A percentile compares a stretch with the other conserved stretches of the same genome.
phyloP scores from a whole-genome alignment of 2,797 vertebrate species.

The Lateolabrax maculatus region DNA sequence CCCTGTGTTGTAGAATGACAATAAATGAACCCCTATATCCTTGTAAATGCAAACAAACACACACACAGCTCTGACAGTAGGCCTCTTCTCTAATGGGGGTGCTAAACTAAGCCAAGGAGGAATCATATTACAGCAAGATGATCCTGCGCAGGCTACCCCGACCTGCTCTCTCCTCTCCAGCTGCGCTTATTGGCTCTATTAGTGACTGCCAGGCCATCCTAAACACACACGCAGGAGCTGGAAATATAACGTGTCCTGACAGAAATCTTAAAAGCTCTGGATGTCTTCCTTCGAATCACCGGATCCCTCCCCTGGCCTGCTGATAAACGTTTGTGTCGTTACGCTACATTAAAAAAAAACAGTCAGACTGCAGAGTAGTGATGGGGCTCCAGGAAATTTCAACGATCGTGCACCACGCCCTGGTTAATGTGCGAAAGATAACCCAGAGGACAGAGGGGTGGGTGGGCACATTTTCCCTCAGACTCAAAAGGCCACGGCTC shows the following conservation, averaged over 20 bases:
- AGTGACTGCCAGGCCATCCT: neutral
- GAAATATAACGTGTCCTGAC: slow-evolving; percentile 14
- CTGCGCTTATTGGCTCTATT: slow-evolving; percentile 29
- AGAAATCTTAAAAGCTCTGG: slow-evolving; percentile 21
- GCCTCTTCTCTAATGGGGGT: slow-evolving; percentile 1
- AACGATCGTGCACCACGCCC: slow-evolving; percentile 49
- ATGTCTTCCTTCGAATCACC: slow-evolving; percentile 13
- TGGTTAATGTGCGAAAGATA: slow-evolving; percentile 22
- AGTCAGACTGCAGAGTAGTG: neutral
- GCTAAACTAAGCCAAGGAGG: slow-evolving; percentile 17
- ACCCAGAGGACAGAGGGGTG: neutral
- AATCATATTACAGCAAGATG: slow-evolving; percentile 70
- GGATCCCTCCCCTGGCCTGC: neutral
- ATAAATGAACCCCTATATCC: too few relatives aligned
- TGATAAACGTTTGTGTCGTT: slow-evolving; percentile 1
- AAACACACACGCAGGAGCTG: slow-evolving; percentile 9
- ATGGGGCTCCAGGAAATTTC: slow-evolving; percentile 44
- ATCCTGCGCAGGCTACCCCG: slow-evolving; percentile 31
- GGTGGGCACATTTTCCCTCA: neutral
- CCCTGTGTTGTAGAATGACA: too few relatives aligned
- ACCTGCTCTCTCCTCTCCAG: slow-evolving; percentile 14
- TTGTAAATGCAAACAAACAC: slow-evolving; percentile 14
- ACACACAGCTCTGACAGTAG: neutral
- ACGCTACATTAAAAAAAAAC: neutral
- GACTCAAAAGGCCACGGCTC: neutral